Conservation (phyloP, 1,140 invertebrate species). For the Drosophila nasuta region DNA sequence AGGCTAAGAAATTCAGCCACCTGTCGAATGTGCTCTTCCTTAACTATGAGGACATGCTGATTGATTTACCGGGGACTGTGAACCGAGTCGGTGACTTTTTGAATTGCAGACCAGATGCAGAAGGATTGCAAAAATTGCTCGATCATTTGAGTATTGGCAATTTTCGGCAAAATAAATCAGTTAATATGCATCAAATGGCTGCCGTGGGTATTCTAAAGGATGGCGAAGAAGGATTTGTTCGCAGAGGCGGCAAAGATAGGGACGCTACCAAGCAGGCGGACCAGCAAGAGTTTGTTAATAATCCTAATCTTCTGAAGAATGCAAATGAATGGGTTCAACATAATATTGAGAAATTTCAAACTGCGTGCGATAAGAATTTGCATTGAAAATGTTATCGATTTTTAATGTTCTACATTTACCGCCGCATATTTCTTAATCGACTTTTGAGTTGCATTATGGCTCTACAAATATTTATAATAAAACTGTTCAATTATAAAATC, state of each 20-base stretch:
- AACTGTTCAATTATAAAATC: neutral
- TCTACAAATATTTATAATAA: neutral
- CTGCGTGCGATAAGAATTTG: conserved; percentile 9
- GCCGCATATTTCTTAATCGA: too few relatives aligned
- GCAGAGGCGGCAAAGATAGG: conserved; percentile 85
- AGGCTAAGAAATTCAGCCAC: conserved; percentile 89
- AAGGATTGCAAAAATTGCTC: conserved; percentile 86
- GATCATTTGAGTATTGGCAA: conserved; percentile 90
- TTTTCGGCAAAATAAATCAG: conserved; percentile 90
- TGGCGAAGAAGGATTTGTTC: conserved; percentile 87
- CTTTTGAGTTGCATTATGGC: neutral
- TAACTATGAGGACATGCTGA: conserved; percentile 92
- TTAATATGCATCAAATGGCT: conserved; percentile 88
- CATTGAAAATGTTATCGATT: conserved; percentile 12
- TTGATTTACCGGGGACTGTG: conserved; percentile 87
- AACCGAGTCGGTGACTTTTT: conserved; percentile 87
- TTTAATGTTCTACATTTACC: neutral
- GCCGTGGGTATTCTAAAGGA: conserved; percentile 86
- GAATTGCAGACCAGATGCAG: conserved; percentile 86
- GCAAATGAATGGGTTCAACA: conserved; percentile 72
- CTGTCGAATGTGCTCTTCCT: conserved; percentile 90
- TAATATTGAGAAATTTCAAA: conserved; percentile 43
- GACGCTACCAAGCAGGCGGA: conserved; percentile 19
- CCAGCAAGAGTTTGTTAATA: conserved; percentile 59
- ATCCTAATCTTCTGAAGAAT: conserved; percentile 53